phyloP scores from a whole-genome alignment of 2,888 invertebrate genomes.

The Eumerus sabulonum region DNA sequence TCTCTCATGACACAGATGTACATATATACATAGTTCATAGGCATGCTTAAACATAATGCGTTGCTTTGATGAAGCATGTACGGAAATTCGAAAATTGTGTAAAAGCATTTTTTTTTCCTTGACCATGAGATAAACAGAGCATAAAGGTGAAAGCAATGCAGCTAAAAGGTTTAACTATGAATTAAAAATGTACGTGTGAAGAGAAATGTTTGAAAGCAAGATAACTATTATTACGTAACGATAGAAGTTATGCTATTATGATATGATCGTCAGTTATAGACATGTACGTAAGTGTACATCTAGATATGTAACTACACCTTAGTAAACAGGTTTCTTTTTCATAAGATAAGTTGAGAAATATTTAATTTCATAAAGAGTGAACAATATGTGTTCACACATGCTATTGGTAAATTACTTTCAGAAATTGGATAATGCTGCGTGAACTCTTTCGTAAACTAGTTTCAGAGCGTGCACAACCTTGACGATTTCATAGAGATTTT shows the following conservation, averaged over 20 bases:
- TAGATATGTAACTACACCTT: conserved; percentile 45
- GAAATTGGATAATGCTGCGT: conserved; percentile 1
- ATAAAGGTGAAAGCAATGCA: too few species aligned
- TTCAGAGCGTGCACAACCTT: conserved; percentile 26
- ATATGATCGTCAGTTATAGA: too few species aligned
- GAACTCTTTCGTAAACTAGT: conserved; percentile 29
- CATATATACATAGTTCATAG: too few species aligned
- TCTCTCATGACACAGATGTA: too few species aligned
- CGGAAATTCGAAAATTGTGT: conserved; percentile 62
- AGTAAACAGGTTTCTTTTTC: conserved; percentile 46
- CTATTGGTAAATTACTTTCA: not conserved
- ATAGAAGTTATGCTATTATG: too few species aligned
- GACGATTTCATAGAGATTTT: conserved; percentile 5
- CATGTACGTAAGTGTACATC: not conserved
- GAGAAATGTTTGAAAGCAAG: too few species aligned
- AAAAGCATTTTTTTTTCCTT: conserved; percentile 25
- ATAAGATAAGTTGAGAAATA: conserved; percentile 47
- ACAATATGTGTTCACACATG: not conserved
- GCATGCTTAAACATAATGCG: too few species aligned
- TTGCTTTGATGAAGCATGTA: too few species aligned
- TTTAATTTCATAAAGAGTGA: conserved; percentile 29
- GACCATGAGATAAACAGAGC: too few species aligned
- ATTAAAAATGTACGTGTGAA: too few species aligned
- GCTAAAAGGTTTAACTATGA: too few species aligned
- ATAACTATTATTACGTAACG: too few species aligned